Base-by-base conservation (phyloP, 1,140 invertebrate species). In the Drosophila malerkotliana region DNA sequence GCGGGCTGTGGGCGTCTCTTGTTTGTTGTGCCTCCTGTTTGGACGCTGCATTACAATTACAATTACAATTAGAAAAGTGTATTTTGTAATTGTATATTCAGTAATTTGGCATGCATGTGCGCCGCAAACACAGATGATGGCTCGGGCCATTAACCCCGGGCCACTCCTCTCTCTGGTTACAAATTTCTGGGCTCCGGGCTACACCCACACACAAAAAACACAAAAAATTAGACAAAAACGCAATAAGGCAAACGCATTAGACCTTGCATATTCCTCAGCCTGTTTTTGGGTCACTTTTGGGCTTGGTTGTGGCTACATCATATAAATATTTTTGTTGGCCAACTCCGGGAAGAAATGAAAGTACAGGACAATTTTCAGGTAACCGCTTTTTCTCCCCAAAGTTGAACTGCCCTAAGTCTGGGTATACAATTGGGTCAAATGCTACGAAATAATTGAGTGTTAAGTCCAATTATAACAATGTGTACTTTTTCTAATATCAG, bases 31-130 rank as follows among this genome's bases (percentile, higher is more conserved):
- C 41, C 41, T 37, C 55, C 77, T 67, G 72, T 74, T 81, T 83
- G 80, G 54, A 56, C 76, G 83, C 75, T 83, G 83, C 83, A 88
- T 83, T 83, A 78, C 83, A 88, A 88, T 88, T 88, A 88, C 83
- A 88, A 88, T 88, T 88, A 79, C 83, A 88, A 88, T 88, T 88
- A 79, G 67, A 75, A 87, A 82, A 82, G 79, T 87, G 75, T 87
- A 82, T 82, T 87, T 77, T 79, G 61, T 88, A 88, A 89, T 88
- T 88, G 80, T 89, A 71, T 88, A 83, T 88, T 73, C 72, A 77
- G 84, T 77, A 83, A 85, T 88, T 82, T 72, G 48, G 59, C 41
- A 32, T 61, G 69, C 78, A 78, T 67, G 82, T 74, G 64, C 47
- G 63, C 47, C 47, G 24, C 44, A 44, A 39, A 54, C 64, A 75